These are phyloP conservation scores for Etheostoma perlongum DNA, from an alignment of 2,797 vertebrate genomes.

Conservation along the genomic window DNA sequence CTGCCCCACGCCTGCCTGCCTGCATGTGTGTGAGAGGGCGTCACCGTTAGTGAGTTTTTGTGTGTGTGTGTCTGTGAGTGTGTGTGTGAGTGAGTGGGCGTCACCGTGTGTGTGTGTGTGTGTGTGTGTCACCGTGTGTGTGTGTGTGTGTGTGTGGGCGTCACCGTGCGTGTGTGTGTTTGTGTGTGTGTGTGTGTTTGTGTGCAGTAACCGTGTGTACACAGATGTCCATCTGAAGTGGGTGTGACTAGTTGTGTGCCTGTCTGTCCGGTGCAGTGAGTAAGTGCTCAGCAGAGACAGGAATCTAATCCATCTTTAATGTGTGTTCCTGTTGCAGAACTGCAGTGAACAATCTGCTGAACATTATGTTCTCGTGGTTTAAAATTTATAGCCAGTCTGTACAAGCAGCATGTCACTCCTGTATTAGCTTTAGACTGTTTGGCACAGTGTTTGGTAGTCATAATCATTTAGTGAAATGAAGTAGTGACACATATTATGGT, in stretches of 20 bases:
- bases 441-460: neutral
- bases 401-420: neutral
- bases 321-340: constrained; percentile 61
- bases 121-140: constrained; percentile 1
- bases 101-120: constrained; percentile 20
- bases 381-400: constrained; percentile 28
- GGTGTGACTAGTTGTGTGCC: constrained; percentile 10
- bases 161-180: constrained; percentile 16
- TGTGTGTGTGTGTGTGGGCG: constrained; percentile 9
- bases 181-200: constrained; percentile 7
- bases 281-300: constrained; percentile 32
- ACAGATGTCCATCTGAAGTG: constrained; percentile 13
- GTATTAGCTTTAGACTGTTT: neutral
- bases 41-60: too few relatives aligned
- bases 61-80: neutral
- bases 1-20: constrained; percentile 42
- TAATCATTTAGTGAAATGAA: neutral
- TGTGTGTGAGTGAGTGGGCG: constrained; percentile 3
- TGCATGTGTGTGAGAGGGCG: constrained; percentile 33
- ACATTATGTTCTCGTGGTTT: constrained; percentile 52
- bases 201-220: neutral
- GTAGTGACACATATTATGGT: neutral
- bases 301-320: constrained; percentile 79
- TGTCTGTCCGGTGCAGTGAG: constrained; percentile 16
- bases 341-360: constrained; percentile 48